Percentiles rank a stretch among this genome's conserved stretches.
Conservation (phyloP, 2,113 vertebrate genomes). For the Hemiprocne comata region DNA sequence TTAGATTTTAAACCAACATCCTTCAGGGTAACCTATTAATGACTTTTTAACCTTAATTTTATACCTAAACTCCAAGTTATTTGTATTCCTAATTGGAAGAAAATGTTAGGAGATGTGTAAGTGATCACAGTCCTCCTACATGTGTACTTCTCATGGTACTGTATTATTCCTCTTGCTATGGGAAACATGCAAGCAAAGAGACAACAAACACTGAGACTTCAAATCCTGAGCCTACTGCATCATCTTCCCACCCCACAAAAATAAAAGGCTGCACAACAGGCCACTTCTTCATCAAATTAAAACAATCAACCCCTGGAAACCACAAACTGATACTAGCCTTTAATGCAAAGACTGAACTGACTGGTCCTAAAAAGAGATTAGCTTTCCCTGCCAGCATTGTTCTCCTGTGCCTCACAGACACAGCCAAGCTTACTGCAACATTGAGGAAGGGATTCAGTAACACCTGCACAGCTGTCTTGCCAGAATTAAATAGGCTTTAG, state of each 20-base stretch:
- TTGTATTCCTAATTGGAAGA: not conserved
- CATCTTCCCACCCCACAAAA: not conserved
- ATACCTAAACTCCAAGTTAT: not conserved
- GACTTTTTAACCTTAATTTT: not conserved
- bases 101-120: not conserved
- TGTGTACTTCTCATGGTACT: not conserved
- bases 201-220: not conserved
- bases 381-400: not conserved
- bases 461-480: not conserved
- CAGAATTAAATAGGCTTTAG: not conserved
- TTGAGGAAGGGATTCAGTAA: not conserved
- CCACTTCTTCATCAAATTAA: not conserved
- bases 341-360: not conserved
- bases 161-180: not conserved
- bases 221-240: not conserved
- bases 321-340: not conserved
- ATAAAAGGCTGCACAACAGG: not conserved
- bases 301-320: not conserved
- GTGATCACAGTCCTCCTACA: not conserved
- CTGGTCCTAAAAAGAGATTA: not conserved
- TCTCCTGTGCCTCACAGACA: not conserved
- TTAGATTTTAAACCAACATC: not conserved
- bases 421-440: not conserved
- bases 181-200: not conserved
- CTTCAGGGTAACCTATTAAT: not conserved